A percentile compares a stretch with the other conserved stretches of the same genome.
Conservation (phyloP, 2,797 vertebrate genomes). For the Sebastes hopkinsi region DNA sequence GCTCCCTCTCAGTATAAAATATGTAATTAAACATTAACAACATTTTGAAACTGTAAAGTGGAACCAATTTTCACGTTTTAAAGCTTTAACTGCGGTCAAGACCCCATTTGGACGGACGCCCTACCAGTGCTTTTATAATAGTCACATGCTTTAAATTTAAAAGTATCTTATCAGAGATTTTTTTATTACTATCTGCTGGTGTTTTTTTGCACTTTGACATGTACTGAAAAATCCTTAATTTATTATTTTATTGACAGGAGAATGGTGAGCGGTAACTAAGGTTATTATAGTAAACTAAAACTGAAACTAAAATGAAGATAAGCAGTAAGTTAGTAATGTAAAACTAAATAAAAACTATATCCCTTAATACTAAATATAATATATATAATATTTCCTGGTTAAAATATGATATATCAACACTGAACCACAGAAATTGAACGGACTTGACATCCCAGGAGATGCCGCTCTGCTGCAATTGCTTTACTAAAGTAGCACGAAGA, state of each 20-base stretch:
- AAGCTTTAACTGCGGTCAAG: background rate
- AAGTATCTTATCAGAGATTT: background rate
- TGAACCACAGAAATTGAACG: no score
- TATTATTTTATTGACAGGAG: background rate
- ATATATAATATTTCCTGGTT: no score
- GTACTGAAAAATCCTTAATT: background rate
- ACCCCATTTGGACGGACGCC: background rate
- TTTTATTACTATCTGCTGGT: background rate
- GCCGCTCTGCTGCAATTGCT: background rate
- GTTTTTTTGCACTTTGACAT: background rate
- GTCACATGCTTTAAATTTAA: background rate
- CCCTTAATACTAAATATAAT: no score
- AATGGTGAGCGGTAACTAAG: background rate
- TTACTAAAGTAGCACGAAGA: background rate
- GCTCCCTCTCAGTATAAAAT: background rate
- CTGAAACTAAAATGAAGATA: no score
- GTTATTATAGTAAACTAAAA: no score
- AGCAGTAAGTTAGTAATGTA: no score
- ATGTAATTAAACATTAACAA: slow-evolving; percentile 1
- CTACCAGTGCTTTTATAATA: background rate
- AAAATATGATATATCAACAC: no score
- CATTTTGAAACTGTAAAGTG: background rate
- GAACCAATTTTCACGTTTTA: background rate
- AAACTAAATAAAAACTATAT: no score
- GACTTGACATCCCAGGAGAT: background rate